phyloP scores from a whole-genome alignment of 2,797 vertebrate species.

The Enteromius paludinosus region DNA sequence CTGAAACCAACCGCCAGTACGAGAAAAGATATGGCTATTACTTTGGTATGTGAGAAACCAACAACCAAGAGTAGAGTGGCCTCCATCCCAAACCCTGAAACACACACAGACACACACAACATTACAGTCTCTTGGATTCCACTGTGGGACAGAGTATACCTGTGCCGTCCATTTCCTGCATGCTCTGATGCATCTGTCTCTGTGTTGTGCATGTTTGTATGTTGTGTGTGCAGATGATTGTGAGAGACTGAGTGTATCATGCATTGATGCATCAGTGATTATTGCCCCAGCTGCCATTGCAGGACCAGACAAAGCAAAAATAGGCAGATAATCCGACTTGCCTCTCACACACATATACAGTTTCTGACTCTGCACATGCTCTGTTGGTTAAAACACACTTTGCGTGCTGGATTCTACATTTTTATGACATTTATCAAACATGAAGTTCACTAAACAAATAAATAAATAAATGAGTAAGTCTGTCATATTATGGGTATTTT shows the following conservation, averaged over 20 bases:
- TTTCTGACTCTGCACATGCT: neutral
- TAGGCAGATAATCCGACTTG: conserved; percentile 9
- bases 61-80: conserved; percentile 91
- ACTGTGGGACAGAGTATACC: conserved; percentile 10
- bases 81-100: conserved; percentile 90
- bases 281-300: conserved; percentile 54
- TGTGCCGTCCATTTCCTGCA: conserved; percentile 29
- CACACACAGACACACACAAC: conserved; percentile 37
- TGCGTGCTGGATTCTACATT: neutral
- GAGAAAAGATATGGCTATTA: conserved; percentile 87
- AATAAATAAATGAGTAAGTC: neutral
- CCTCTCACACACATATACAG: neutral
- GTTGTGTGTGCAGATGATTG: conserved; percentile 28
- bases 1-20: conserved; percentile 93
- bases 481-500: neutral
- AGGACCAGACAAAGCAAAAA: conserved; percentile 38
- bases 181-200: conserved; percentile 25
- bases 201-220: conserved; percentile 2
- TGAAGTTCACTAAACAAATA: neutral
- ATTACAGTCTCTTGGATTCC: neutral
- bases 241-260: conserved; percentile 24
- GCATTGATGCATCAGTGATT: conserved; percentile 51
- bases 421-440: neutral
- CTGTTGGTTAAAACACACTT: neutral
- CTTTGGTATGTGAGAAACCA: conserved; percentile 90